phyloP scores from a whole-genome alignment of 2,888 invertebrate genomes.

The Calameuta pallipes region DNA sequence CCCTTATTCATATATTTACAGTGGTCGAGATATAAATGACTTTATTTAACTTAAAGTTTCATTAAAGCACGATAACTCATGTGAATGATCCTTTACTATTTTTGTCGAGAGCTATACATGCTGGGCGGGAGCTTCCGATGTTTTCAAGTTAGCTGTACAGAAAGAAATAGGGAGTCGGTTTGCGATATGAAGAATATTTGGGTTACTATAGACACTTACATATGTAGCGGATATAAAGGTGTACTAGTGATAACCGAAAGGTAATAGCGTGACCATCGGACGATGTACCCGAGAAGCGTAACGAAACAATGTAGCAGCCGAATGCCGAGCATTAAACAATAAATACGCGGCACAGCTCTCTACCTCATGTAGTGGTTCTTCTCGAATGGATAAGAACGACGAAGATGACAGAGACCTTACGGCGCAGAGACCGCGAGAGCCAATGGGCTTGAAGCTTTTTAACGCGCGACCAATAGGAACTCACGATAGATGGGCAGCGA shows the following conservation, averaged over 20 bases:
- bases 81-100: neutral
- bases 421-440: neutral
- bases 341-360: neutral
- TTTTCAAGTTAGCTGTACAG: neutral
- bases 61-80: neutral
- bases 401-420: neutral
- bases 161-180: neutral
- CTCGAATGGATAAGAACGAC: neutral
- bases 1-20: neutral
- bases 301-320: neutral
- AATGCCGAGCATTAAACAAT: neutral
- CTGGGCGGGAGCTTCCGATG: neutral
- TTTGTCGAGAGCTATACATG: neutral
- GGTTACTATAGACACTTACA: neutral
- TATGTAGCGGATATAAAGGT: neutral
- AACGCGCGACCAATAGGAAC: constrained; percentile 53
- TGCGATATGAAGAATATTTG: neutral
- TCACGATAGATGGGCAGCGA: constrained; percentile 53
- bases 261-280: neutral
- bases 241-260: neutral
- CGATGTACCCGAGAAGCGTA: neutral
- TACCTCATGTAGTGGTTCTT: neutral
- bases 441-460: constrained; percentile 40
- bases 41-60: neutral
- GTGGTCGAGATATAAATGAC: neutral